Evolutionary conservation across 1,140 invertebrate genomes (phyloP), one percentile per base, ranked within the genome.

Genomic region (Drosophila parabipectinata): DNA sequence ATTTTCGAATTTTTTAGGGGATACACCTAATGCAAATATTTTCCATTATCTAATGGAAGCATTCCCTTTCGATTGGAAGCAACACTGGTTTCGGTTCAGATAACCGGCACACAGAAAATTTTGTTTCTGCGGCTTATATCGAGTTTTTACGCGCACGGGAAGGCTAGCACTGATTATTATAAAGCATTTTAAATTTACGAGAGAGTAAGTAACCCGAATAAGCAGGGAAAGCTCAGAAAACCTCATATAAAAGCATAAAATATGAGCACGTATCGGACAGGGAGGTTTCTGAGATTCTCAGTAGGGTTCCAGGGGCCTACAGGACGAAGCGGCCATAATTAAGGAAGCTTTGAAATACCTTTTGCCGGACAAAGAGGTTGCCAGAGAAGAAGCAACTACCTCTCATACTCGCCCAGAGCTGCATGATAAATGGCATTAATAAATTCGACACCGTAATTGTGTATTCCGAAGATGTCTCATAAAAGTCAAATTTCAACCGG

Each of bases 401-500:
- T 44, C 2, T 14, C n/a, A 7, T 15, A 6, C 41, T 4, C 45
- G 37, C 14, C 34, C 14, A 15, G 44, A 54, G 54, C 37, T 41
- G 21, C 51, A 77, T 88, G 79, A 88, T 88, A 73, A 73, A 88
- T 88, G 79, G 55, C 53, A 73, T 83, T 73, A 79, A 88, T 88
- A 82, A 88, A 79, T 88, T 71, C 60, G 78, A 78, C 74, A 75
- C 71, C 50, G 77, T 85, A 81, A 87, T 85, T 84, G 54, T 59
- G 58, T 72, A 68, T 68, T 56, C 58, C 32, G 58, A 77, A 85
- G 77, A 61, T 30, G 72, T n/a, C 66, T 59, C 62, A 48, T 83
- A 82, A 71, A 71, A 78, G 79, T 61, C 74, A 77, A 63, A 66
- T 67, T 61, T 47, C 39, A 61, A 32, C 52, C 34, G 45, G 24